A percentile compares a stretch with the other conserved stretches of the same genome.
phyloP scores from a whole-genome alignment of 53 echinoderm and acorn worm genomes.

The Hippasteria phrygiana region DNA sequence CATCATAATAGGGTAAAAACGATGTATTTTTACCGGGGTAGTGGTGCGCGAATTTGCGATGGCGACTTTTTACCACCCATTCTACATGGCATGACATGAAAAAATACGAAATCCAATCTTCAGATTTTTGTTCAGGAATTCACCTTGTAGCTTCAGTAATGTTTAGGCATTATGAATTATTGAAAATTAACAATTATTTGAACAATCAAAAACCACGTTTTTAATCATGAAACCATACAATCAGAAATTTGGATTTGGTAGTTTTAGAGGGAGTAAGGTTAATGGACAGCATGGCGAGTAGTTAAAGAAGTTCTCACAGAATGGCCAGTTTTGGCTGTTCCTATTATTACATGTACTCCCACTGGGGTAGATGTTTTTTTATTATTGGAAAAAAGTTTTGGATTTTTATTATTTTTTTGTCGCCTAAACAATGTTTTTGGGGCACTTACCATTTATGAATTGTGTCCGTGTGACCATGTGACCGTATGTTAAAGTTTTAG shows the following conservation, averaged over 20 bases:
- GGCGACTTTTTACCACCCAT: background rate
- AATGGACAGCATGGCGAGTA: background rate
- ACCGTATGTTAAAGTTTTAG: no score
- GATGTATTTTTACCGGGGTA: conserved; percentile 9
- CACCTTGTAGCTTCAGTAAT: background rate
- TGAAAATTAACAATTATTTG: background rate
- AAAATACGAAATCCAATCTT: background rate
- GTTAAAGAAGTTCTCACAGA: background rate
- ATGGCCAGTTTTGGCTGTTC: no score
- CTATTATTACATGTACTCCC: no score
- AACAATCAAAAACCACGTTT: background rate
- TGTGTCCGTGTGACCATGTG: no score
- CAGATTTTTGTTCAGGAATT: background rate
- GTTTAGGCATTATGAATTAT: background rate
- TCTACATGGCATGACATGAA: background rate
- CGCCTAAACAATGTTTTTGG: no score
- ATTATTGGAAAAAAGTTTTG: no score
- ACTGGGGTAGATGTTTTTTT: no score
- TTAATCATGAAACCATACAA: background rate
- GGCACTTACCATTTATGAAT: no score
- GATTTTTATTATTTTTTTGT: no score
- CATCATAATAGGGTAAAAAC: conserved; percentile 13
- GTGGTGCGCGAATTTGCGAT: conserved; percentile 1
- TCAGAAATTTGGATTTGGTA: background rate
- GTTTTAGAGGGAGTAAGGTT: conserved; percentile 10